These are phyloP conservation scores for Pampusana beccarii DNA, from an alignment of 2,113 vertebrate species.

Conservation along the genomic window DNA sequence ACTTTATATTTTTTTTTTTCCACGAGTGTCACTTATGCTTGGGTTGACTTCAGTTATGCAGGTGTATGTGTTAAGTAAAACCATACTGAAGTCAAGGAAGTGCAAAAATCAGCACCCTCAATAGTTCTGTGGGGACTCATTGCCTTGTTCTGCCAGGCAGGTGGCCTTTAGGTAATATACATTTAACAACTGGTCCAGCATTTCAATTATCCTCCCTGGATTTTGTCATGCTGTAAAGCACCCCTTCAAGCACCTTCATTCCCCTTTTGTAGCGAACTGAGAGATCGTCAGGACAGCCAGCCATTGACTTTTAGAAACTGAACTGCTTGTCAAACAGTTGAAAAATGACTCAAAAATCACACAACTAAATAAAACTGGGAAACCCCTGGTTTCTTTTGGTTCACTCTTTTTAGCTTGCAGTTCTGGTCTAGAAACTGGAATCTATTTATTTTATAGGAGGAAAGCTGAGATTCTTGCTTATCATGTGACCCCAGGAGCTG, in stretches of 20 bases:
- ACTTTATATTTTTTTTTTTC: background rate
- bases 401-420: background rate
- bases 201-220: background rate
- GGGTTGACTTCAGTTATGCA: constrained; percentile 58
- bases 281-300: background rate
- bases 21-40: constrained; percentile 20
- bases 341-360: background rate
- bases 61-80: constrained; percentile 60
- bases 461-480: background rate
- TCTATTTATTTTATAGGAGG: constrained; percentile 22
- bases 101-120: constrained; percentile 53
- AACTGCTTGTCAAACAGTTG: background rate
- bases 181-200: constrained; percentile 36
- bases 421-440: constrained; percentile 9
- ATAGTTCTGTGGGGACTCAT: background rate
- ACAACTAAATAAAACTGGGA: background rate
- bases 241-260: background rate
- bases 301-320: background rate
- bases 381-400: background rate
- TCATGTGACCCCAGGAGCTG: background rate
- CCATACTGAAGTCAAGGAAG: constrained; percentile 54
- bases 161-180: constrained; percentile 31
- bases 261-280: background rate
- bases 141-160: constrained; percentile 52
- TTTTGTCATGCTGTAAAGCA: constrained; percentile 22